Evolutionary conservation across 35 echinoderm and acorn worm species (phyloP), one percentile per base, ranked within the genome.

Genomic region (Heliocidaris erythrogramma): DNA sequence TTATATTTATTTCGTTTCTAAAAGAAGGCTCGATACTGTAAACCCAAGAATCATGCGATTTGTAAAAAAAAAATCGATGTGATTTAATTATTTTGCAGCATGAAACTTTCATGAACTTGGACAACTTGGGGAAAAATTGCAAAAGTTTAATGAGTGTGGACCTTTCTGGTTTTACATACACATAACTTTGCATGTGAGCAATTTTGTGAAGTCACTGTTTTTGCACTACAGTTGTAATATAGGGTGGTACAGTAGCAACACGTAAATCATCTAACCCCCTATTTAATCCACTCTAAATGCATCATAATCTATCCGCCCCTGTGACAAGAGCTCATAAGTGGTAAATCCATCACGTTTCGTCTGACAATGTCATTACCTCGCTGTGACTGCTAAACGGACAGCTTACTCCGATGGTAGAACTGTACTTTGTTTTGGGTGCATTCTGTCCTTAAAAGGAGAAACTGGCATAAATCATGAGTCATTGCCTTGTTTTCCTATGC

Each of bases 301-400:
- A 18, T 78, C 27, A 78, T 78, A 78, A 78, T 78, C 65, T 78
- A 78, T 78, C 65, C 65, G 65, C 65, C 65, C 65, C 65, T 78
- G n/a, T 78, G 65, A 78, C 65, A 78, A 78, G 65, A 78, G 27
- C 21, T 78, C 17, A 7, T 8, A 5, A 8, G 21, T 78, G 65
- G 65, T n/a, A 78, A n/a, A 78, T 78, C 65, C 27, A 78, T 78
- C 65, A 78, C 65, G 21, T 7, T 24, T 78, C 21, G 65, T 78
- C 65, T 78, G 65, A 78, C 65, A 78, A 78, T 27, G 65, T 78
- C 65, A 78, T 78, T 78, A 78, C 21, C 21, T 7, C 14, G 10
- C 52, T 14, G 14, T 56, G 65, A 78, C 4, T 0, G 65, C 65
- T 78, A 78, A 78, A 78, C 65, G n/a, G 65, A 78, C 65, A n/a